Conservation (phyloP, 1,140 invertebrate species). For the Tetramorium parvispinum region DNA sequence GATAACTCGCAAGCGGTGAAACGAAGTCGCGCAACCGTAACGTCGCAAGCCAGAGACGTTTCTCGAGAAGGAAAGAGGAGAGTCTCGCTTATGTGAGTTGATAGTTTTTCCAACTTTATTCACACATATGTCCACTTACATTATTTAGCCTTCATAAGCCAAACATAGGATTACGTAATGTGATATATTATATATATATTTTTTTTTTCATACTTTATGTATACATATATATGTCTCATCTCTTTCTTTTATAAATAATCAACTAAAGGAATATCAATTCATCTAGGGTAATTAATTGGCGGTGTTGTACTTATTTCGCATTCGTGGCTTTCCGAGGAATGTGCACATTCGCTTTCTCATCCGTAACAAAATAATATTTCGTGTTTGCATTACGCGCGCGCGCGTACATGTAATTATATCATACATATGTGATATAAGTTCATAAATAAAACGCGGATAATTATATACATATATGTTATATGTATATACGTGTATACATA, state of each 20-base stretch:
- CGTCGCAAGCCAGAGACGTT: conserved; percentile 1
- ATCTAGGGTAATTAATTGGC: conserved; percentile 81
- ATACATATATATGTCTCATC: conserved; percentile 76
- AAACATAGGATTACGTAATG: conserved; percentile 84
- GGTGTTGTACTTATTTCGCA: conserved; percentile 83
- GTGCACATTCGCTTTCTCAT: conserved; percentile 78
- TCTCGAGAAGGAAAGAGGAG: conserved; percentile 38
- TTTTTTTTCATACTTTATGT: conserved; percentile 72
- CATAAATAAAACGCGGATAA: conserved; percentile 30
- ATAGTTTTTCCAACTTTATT: conserved; percentile 83
- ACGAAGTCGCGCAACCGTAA: neutral
- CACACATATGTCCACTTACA: conserved; percentile 86
- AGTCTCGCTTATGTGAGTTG: conserved; percentile 49
- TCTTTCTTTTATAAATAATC: conserved; percentile 78
- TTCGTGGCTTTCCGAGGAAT: conserved; percentile 81
- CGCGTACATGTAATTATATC: neutral
- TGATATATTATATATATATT: conserved; percentile 69
- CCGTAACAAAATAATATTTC: conserved; percentile 54
- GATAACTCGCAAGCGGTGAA: neutral
- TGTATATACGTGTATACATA: conserved; percentile 56
- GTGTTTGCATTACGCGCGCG: neutral
- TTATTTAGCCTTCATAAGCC: conserved; percentile 83
- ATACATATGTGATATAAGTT: conserved; percentile 49
- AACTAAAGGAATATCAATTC: conserved; percentile 77
- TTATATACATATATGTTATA: conserved; percentile 42